Conservation (phyloP, 2,113 vertebrate genomes). For the Cyphomyrus plagiostoma region DNA sequence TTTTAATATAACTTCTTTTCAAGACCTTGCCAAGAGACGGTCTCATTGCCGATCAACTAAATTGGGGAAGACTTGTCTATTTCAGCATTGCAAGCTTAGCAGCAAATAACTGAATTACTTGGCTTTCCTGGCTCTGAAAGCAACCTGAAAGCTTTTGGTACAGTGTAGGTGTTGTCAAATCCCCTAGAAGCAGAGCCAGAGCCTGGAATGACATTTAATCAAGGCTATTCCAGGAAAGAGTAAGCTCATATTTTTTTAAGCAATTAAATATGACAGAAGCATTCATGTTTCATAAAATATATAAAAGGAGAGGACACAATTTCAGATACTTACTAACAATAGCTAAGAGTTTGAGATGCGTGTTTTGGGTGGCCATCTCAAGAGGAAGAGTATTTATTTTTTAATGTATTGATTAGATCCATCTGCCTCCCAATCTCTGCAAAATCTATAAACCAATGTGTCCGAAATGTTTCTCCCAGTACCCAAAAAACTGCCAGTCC, state of each 20-base stretch:
- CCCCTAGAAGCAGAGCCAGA: constrained; percentile 16
- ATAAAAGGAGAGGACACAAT: not conserved
- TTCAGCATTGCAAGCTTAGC: constrained; percentile 28
- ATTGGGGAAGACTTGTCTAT: constrained; percentile 47
- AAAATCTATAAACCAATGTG: not conserved
- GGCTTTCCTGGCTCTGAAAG: constrained; percentile 43
- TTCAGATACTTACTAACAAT: not conserved
- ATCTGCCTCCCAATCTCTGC: not conserved
- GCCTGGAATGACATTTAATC: constrained; percentile 29
- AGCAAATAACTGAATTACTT: constrained; percentile 39
- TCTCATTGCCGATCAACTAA: constrained; percentile 49
- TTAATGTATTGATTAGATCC: not conserved
- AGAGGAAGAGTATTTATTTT: not conserved
- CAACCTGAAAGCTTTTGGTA: constrained; percentile 29
- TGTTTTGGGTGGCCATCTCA: not conserved
- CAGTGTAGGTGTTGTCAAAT: constrained; percentile 40
- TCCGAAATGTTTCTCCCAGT: not conserved
- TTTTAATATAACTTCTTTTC: constrained; percentile 51
- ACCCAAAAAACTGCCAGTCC: not conserved
- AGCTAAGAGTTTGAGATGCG: not conserved
- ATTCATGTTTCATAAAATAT: not conserved
- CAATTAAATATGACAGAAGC: not conserved
- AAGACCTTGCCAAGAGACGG: constrained; percentile 45
- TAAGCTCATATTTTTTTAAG: not conserved
- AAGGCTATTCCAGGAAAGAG: constrained; percentile 24